These are phyloP conservation scores for Scartelaos histophorus DNA, from an alignment of 2,113 vertebrate genomes.

Conservation along the genomic window DNA sequence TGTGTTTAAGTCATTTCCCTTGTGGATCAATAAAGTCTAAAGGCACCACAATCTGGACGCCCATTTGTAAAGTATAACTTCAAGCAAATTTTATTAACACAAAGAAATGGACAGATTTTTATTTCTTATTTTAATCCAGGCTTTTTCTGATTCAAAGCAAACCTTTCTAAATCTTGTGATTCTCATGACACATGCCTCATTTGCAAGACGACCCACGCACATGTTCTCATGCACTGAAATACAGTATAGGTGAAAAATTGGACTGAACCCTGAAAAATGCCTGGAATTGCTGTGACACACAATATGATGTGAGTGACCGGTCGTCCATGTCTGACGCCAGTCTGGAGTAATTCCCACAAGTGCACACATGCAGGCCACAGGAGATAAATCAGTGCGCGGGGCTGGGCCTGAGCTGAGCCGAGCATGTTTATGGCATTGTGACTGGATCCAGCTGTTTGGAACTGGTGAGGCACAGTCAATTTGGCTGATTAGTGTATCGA, in stretches of 20 bases:
- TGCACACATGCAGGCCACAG: conserved; percentile 51
- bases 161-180: not conserved
- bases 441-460: conserved; percentile 71
- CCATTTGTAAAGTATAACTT: not conserved
- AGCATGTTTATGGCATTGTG: conserved; percentile 67
- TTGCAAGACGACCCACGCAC: not conserved
- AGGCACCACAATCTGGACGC: too few species aligned
- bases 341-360: conserved; percentile 62
- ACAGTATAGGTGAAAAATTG: conserved; percentile 15
- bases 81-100: not conserved
- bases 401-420: conserved; percentile 56
- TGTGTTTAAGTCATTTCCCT: too few species aligned
- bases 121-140: not conserved
- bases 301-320: conserved; percentile 5
- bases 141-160: not conserved
- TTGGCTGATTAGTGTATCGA: conserved; percentile 72
- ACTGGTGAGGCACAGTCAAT: conserved; percentile 59
- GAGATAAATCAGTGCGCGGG: conserved; percentile 71
- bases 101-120: not conserved
- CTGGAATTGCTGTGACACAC: conserved; percentile 12
- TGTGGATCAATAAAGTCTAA: too few species aligned
- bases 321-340: conserved; percentile 32
- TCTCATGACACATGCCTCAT: not conserved
- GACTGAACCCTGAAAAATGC: conserved; percentile 14
- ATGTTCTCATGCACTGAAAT: not conserved